Evolutionary conservation across 2,888 invertebrate genomes (phyloP).

Genomic region (Aspidiotus destructor): DNA sequence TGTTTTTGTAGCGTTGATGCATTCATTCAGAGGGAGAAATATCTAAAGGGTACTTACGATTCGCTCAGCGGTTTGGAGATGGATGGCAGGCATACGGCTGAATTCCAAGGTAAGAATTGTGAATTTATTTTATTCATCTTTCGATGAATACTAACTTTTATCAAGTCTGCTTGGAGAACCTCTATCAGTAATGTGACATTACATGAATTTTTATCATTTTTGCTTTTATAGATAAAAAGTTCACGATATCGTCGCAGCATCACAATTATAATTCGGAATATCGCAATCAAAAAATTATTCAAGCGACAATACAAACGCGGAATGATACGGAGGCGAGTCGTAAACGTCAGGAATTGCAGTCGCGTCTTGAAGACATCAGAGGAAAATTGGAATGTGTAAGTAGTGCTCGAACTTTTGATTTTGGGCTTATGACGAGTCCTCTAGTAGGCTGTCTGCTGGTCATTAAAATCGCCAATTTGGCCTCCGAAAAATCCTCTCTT

Average conservation of each 20-base stretch:
- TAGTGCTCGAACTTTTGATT: slow-evolving; percentile 36
- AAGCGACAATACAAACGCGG: slow-evolving; percentile 49
- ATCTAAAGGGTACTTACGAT: slow-evolving; percentile 44
- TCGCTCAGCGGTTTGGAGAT: slow-evolving; percentile 59
- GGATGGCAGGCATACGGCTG: slow-evolving; percentile 39
- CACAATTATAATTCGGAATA: slow-evolving; percentile 40
- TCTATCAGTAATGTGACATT: too few relatives aligned
- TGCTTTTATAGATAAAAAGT: slow-evolving; percentile 34
- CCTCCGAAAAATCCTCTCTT: too few relatives aligned
- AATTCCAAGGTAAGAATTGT: slow-evolving; percentile 35
- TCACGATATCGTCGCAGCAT: slow-evolving; percentile 44
- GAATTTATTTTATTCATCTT: not conserved
- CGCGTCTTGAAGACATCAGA: slow-evolving; percentile 73
- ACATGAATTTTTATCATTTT: not conserved
- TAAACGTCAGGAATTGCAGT: slow-evolving; percentile 66
- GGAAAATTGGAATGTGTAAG: slow-evolving; percentile 78
- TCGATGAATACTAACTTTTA: not conserved
- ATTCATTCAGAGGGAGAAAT: slow-evolving; percentile 43
- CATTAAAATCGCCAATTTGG: too few relatives aligned
- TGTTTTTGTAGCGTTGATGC: slow-evolving; percentile 42
- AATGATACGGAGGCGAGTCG: slow-evolving; percentile 55
- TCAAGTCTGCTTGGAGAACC: not conserved
- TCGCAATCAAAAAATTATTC: slow-evolving; percentile 48
- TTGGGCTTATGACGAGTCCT: too few relatives aligned
- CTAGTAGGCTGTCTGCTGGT: too few relatives aligned